Evolutionary conservation across 2,113 vertebrate species (phyloP).

Genomic region (Oreochromis aureus): DNA sequence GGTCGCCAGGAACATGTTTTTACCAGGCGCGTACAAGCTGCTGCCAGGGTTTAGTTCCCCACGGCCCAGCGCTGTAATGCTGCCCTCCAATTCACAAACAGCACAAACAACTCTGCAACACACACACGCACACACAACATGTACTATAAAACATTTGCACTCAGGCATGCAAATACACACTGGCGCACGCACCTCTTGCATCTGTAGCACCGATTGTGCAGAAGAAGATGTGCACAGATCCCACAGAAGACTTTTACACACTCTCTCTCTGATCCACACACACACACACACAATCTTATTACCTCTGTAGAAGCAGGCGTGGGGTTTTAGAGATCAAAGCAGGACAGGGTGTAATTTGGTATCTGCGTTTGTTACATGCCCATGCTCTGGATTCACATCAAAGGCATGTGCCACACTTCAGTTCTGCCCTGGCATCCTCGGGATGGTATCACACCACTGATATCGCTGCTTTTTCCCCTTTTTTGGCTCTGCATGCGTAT

Average conservation of each 20-base stretch:
- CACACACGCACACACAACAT: neutral
- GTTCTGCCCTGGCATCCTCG: constrained; percentile 45
- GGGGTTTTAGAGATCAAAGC: constrained; percentile 69
- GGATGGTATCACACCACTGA: constrained; percentile 48
- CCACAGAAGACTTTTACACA: neutral
- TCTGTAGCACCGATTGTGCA: neutral
- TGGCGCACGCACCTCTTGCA: neutral
- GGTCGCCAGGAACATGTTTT: constrained; percentile 65
- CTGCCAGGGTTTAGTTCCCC: constrained; percentile 52
- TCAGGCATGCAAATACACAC: neutral
- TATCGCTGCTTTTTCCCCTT: constrained; percentile 5
- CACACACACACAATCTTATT: constrained; percentile 28
- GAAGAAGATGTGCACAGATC: neutral
- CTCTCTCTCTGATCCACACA: neutral
- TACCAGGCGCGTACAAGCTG: constrained; percentile 48
- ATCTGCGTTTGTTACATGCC: constrained; percentile 65
- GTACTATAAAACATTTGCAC: neutral
- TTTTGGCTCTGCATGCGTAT: neutral
- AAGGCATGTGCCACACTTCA: constrained; percentile 60
- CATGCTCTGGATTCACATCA: constrained; percentile 67
- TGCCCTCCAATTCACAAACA: neutral
- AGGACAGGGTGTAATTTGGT: constrained; percentile 63
- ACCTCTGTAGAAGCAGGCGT: constrained; percentile 40
- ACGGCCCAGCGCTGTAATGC: neutral
- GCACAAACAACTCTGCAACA: neutral